phyloP scores from a whole-genome alignment of 2,797 vertebrate genomes.

The Acanthurus tractus region DNA sequence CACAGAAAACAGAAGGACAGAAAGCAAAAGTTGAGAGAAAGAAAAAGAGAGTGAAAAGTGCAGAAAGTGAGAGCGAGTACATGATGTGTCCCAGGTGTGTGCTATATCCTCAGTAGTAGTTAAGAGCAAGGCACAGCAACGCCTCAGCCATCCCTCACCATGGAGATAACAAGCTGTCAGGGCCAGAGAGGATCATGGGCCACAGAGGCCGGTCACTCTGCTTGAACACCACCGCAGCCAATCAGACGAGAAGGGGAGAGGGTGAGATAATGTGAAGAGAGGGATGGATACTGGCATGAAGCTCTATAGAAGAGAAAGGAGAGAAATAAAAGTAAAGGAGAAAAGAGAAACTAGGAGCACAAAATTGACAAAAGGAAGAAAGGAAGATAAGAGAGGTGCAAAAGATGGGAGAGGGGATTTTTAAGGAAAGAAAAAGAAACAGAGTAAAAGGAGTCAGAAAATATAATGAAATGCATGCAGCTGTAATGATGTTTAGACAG shows the following conservation, averaged over 20 bases:
- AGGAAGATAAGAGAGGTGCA: background rate
- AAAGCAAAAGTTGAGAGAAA: constrained; percentile 41
- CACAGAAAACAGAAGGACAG: constrained; percentile 6
- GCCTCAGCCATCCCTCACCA: constrained; percentile 81
- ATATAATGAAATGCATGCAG: constrained; percentile 7
- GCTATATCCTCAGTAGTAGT: constrained; percentile 75
- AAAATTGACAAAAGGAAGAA: background rate
- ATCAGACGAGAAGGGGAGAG: constrained; percentile 62
- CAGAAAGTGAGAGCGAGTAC: constrained; percentile 39
- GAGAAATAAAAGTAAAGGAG: background rate
- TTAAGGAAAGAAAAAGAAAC: background rate
- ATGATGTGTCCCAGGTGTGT: constrained; percentile 79
- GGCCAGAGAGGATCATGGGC: constrained; percentile 78
- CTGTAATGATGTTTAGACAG: constrained; percentile 39
- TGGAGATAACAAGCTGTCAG: constrained; percentile 85
- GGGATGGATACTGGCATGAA: constrained; percentile 21
- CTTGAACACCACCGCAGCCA: constrained; percentile 71
- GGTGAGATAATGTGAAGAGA: constrained; percentile 49
- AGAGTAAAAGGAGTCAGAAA: background rate
- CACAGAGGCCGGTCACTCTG: constrained; percentile 75
- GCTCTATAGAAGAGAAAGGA: background rate
- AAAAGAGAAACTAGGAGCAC: constrained; percentile 2
- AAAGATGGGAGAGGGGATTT: constrained; percentile 11
- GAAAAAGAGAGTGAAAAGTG: constrained; percentile 12
- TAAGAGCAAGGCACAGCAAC: constrained; percentile 66